Evolutionary conservation across 2,888 invertebrate species (phyloP).

Genomic region (Nomada ferruginata): DNA sequence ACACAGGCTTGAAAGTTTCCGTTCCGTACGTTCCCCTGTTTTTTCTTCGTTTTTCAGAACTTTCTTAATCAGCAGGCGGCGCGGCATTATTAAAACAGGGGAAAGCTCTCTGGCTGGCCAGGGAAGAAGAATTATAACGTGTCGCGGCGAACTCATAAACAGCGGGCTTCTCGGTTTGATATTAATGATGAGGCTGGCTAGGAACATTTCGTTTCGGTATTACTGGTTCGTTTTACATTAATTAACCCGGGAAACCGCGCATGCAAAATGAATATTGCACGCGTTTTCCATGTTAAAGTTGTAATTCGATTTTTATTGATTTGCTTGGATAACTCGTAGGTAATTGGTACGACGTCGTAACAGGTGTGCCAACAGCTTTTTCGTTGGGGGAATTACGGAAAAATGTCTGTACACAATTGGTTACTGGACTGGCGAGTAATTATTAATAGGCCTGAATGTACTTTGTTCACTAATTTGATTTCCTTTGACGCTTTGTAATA

Average conservation of each 20-base stretch:
- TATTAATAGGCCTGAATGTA: no score
- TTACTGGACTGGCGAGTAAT: no score
- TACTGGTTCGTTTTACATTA: slow-evolving; percentile 9
- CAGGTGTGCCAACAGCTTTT: slow-evolving; percentile 2
- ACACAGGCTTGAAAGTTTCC: not conserved
- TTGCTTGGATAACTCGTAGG: no score
- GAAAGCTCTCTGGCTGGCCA: not conserved
- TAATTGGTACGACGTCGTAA: not conserved
- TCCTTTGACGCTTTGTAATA: not conserved
- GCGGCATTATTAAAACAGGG: not conserved
- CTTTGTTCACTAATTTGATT: no score
- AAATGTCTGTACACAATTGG: no score
- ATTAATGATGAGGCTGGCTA: not conserved
- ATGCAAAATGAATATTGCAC: slow-evolving; percentile 12
- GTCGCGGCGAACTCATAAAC: not conserved
- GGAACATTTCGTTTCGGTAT: not conserved
- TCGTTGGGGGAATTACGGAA: no score
- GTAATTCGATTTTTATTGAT: not conserved
- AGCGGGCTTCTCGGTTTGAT: not conserved
- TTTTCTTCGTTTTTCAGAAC: not conserved
- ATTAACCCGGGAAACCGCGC: slow-evolving; percentile 27
- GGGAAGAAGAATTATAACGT: not conserved
- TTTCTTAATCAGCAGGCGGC: slow-evolving; percentile 3
- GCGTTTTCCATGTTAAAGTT: not conserved
- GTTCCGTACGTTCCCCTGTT: not conserved